These are phyloP conservation scores for Homalodisca vitripennis DNA, from an alignment of 1,140 invertebrate species.

Conservation along the genomic window DNA sequence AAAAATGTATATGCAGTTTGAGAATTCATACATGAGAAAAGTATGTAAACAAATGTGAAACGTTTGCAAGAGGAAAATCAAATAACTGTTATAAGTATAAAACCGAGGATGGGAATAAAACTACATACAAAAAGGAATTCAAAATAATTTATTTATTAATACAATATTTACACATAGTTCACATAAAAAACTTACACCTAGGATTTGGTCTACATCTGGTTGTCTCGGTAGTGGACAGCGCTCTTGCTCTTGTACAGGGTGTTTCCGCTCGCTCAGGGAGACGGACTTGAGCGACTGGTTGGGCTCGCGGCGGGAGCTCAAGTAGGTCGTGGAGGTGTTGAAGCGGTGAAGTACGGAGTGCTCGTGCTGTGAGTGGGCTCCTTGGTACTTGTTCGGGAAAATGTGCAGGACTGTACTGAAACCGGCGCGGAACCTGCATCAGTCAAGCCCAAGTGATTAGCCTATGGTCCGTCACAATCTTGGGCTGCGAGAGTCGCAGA, in stretches of 20 bases:
- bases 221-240: constrained; percentile 10
- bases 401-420: constrained; percentile 43
- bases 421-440: constrained; percentile 51
- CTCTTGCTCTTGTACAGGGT: constrained; percentile 2
- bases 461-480: background rate
- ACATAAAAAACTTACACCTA: too few species aligned
- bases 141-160: too few species aligned
- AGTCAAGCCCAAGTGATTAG: constrained; percentile 19
- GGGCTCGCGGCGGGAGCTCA: constrained; percentile 41
- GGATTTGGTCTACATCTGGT: constrained; percentile 19
- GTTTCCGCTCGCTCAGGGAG: background rate
- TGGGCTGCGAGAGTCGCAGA: background rate
- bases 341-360: constrained; percentile 56
- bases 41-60: too few species aligned
- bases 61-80: too few species aligned
- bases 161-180: too few species aligned
- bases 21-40: too few species aligned
- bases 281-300: constrained; percentile 19
- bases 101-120: too few species aligned
- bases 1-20: too few species aligned
- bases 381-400: constrained; percentile 31
- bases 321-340: constrained; percentile 63
- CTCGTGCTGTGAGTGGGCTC: constrained; percentile 24
- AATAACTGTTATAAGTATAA: too few species aligned
- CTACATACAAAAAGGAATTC: too few species aligned